These are phyloP conservation scores for Fabriciana adippe DNA, from an alignment of 2,888 invertebrate genomes.

Conservation along the genomic window DNA sequence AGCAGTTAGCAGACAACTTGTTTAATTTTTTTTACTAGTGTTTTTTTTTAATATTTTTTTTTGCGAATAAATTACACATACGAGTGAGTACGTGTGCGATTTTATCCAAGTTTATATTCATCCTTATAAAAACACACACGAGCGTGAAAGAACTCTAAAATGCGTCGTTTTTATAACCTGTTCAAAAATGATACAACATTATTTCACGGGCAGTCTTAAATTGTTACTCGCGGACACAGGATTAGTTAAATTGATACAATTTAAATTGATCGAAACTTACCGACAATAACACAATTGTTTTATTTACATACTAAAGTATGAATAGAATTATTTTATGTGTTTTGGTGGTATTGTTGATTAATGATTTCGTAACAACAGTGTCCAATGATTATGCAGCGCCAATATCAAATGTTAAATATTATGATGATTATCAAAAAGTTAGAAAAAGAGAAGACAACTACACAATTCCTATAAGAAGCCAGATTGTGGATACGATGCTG, in stretches of 20 bases:
- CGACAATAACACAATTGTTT: not conserved
- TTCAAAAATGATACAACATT: constrained; percentile 1
- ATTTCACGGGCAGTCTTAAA: not conserved
- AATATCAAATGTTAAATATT: constrained; percentile 47
- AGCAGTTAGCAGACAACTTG: no score
- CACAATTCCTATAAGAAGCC: constrained; percentile 48
- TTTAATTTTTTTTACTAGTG: no score
- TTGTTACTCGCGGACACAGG: not conserved
- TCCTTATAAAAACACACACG: not conserved
- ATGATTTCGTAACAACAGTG: constrained; percentile 27
- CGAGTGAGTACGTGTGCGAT: not conserved
- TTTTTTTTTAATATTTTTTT: no score
- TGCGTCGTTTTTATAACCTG: not conserved
- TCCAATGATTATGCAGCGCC: constrained; percentile 53
- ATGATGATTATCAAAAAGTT: constrained; percentile 40
- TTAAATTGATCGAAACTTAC: no score
- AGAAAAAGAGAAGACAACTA: constrained; percentile 46
- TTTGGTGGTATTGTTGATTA: not conserved
- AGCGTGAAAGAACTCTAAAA: not conserved
- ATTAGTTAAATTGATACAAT: not conserved
- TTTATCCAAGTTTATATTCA: not conserved
- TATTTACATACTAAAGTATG: constrained; percentile 1
- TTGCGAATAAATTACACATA: no score
- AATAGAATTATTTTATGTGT: not conserved
- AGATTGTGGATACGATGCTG: constrained; percentile 63